These are phyloP conservation scores for Druon quercuslanigerum DNA, from an alignment of 1,140 invertebrate species.

Conservation along the genomic window DNA sequence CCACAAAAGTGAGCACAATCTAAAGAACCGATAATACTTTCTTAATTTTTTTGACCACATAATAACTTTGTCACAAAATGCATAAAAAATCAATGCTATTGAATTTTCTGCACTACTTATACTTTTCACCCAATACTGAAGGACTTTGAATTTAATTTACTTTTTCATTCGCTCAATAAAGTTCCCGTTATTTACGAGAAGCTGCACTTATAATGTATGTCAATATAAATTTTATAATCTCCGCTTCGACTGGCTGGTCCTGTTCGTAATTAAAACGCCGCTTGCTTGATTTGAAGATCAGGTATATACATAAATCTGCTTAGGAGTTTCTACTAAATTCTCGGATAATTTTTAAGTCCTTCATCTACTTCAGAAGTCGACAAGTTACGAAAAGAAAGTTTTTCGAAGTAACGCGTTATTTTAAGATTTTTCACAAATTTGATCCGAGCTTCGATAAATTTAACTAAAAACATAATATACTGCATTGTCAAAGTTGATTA, in stretches of 20 bases:
- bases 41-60: neutral
- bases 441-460: no score
- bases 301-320: neutral
- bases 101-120: neutral
- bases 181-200: no score
- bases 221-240: constrained; percentile 26
- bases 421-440: no score
- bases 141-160: constrained; percentile 5
- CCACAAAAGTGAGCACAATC: no score
- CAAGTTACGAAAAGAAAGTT: no score
- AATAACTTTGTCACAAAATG: neutral
- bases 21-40: no score
- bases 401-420: no score
- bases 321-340: constrained; percentile 1
- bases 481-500: no score
- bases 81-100: neutral
- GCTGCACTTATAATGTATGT: neutral
- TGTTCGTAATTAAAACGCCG: neutral
- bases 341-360: neutral
- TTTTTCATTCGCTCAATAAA: neutral
- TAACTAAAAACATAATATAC: no score
- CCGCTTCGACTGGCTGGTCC: neutral
- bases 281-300: constrained; percentile 16
- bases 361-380: no score
- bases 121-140: constrained; percentile 3